Percentiles rank a stretch among this genome's conserved stretches.
Evolutionary conservation across 2,888 invertebrate genomes (phyloP).

Genomic region (Patella depressa): DNA sequence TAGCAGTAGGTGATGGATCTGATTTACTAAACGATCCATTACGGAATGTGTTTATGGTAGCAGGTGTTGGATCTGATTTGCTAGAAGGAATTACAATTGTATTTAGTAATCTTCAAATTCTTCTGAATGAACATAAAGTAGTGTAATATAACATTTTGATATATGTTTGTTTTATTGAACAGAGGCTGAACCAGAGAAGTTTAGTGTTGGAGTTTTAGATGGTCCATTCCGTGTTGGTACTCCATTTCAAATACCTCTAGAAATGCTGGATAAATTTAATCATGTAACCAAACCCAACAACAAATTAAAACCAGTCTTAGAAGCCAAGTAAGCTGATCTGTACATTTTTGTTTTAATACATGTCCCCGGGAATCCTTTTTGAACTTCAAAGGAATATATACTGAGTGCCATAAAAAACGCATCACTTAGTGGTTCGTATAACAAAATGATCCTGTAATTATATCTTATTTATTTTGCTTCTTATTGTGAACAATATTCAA

Average conservation of each 20-base stretch:
- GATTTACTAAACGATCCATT: no score
- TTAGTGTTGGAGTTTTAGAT: conserved; percentile 67
- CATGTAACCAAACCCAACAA: conserved; percentile 62
- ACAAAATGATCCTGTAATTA: no score
- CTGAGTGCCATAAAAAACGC: no score
- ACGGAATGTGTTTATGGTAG: no score
- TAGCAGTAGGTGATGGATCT: no score
- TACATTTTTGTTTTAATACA: background rate
- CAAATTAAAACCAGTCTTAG: conserved; percentile 58
- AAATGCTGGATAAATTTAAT: conserved; percentile 68
- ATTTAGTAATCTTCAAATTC: background rate
- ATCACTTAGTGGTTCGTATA: no score
- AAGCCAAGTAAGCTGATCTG: conserved; percentile 57
- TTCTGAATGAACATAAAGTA: no score
- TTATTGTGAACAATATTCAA: no score
- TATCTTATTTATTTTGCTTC: no score
- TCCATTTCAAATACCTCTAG: conserved; percentile 69
- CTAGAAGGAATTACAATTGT: background rate
- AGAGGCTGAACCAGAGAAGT: conserved; percentile 69
- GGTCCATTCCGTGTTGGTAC: conserved; percentile 69
- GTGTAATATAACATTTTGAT: no score
- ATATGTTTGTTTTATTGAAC: conserved; percentile 12
- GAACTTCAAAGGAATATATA: no score
- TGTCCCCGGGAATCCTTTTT: no score
- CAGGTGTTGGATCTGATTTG: background rate